phyloP scores from a whole-genome alignment of 2,113 vertebrate species.

The Bubo scandiacus region DNA sequence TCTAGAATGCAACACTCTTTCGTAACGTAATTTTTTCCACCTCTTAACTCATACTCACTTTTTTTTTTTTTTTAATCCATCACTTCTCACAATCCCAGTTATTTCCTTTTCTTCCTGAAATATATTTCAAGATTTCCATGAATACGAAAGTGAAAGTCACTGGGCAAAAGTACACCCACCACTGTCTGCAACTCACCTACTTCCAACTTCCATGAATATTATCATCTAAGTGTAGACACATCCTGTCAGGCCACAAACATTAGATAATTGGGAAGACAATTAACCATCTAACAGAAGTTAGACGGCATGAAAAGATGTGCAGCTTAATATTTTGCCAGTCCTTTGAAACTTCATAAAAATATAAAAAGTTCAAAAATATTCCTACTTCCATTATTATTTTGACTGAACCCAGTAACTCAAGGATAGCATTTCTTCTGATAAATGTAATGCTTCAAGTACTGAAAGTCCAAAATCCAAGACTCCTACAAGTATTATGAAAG shows the following conservation, averaged over 20 bases:
- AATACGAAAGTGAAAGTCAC: not conserved
- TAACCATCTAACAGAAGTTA: not conserved
- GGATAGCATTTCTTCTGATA: not conserved
- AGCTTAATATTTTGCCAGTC: not conserved
- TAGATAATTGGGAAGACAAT: not conserved
- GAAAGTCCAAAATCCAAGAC: not conserved
- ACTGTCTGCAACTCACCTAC: not conserved
- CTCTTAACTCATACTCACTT: not conserved
- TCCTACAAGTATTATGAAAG: not conserved
- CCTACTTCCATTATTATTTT: not conserved
- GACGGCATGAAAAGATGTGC: not conserved
- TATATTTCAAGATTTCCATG: not conserved
- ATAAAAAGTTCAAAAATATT: not conserved
- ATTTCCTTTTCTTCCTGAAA: not conserved
- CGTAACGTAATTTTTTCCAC: not conserved
- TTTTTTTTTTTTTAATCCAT: not conserved
- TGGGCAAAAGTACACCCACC: not conserved
- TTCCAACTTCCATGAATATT: not conserved
- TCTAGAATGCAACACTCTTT: not conserved
- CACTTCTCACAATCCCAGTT: not conserved
- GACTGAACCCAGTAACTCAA: not conserved
- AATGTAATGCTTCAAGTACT: not conserved
- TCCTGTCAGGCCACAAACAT: not conserved
- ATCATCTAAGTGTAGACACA: not conserved
- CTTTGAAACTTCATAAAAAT: not conserved